Base-by-base conservation (phyloP, 2,797 vertebrate genomes). In the Poeciliopsis turneri region DNA sequence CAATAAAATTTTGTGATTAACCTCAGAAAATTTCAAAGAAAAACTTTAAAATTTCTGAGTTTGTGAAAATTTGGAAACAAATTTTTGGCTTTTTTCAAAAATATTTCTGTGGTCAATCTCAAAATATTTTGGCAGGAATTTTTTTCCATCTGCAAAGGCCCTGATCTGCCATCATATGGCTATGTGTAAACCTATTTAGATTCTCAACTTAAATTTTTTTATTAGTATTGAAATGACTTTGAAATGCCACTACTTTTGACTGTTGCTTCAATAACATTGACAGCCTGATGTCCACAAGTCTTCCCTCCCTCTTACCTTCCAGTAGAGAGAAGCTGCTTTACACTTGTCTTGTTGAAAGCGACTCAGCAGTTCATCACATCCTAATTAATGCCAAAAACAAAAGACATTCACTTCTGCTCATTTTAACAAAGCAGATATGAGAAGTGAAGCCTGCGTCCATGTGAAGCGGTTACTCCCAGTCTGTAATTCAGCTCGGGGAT, bases 321-420 rank as follows among this genome's bases (percentile, higher is more conserved):
- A 47, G 66, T 79, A 86, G 86, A 88, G 83, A 88, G 12, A 78
- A 84, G 76, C 72, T 72, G 81, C 91, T 92, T 76, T 64, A 76
- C 33, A 15, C 61, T 75, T 79, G 57, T 47, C 80, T 74, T 61
- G 81, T 79, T 82, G 86, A 90, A 90, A 82, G 16, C 76, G n/a
- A 85, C 87, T 83, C 84, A 87, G 80, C 90, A 83, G 82, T 82
- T 23, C 73, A 41, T 93, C 84, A 83, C 81, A 57, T 84, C 80
- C 87, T 82, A 91, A 91, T 93, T 90, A 92, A 86, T 9, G 64
- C 85, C 78, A 90, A 90, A 92, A 90, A 87, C 89, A 82, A 86
- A 82, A 86, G 79, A 75, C 86, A 78, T 82, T 87, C 84, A 72
- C 64, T 79, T 86, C 86, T 79, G 87, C 90, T 93, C 89, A 82